Conservation (phyloP, 2,113 vertebrate genomes). For the Halcyon senegalensis region DNA sequence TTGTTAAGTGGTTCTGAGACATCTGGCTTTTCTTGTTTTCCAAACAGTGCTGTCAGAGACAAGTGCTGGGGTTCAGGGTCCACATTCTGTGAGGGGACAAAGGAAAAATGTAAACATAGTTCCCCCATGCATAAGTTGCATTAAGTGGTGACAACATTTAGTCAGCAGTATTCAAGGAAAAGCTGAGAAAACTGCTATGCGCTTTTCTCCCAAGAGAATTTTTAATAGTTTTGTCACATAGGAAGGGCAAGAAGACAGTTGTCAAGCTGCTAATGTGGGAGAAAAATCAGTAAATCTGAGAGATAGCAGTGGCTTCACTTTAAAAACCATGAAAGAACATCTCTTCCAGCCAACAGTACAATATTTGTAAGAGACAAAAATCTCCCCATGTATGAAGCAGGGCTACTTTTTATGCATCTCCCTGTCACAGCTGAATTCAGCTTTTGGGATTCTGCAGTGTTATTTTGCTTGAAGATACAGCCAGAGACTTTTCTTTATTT, state of each 20-base stretch:
- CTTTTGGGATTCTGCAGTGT: background rate
- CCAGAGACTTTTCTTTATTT: background rate
- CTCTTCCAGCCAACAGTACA: background rate
- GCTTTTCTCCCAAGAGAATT: background rate
- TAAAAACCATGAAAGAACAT: conserved; percentile 2
- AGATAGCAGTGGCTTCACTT: background rate
- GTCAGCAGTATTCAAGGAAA: background rate
- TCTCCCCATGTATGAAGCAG: background rate
- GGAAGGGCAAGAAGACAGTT: conserved; percentile 10
- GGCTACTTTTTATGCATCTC: background rate
- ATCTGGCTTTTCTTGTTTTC: conserved; percentile 75
- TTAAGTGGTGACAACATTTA: background rate
- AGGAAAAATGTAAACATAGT: background rate
- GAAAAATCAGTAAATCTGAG: conserved; percentile 17
- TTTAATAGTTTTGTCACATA: conserved; percentile 33
- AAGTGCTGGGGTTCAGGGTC: conserved; percentile 81
- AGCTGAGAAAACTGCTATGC: background rate
- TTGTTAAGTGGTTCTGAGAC: background rate
- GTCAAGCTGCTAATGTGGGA: conserved; percentile 2
- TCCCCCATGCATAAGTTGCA: background rate
- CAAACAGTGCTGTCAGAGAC: conserved; percentile 86
- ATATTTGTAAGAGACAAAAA: background rate
- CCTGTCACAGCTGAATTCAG: background rate
- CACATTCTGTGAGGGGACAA: conserved; percentile 70
- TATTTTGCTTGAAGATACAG: background rate